Evolutionary conservation across 2,888 invertebrate genomes (phyloP).

Genomic region (Macrophya annulata): DNA sequence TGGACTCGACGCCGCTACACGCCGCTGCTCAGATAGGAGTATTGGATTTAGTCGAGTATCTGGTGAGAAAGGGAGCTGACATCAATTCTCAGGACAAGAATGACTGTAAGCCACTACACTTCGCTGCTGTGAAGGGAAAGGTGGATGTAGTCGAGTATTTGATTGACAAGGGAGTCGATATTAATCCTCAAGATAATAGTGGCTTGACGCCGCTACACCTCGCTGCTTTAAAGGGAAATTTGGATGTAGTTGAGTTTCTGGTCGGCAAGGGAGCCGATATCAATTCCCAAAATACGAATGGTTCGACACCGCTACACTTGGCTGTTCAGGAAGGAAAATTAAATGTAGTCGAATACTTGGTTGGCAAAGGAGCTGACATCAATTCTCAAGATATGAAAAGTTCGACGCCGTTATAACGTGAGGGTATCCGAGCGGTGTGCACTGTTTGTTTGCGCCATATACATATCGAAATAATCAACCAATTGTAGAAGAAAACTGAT

Average conservation of each 20-base stretch:
- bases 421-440: too few relatives aligned
- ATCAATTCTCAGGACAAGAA: too few relatives aligned
- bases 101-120: too few relatives aligned
- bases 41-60: too few relatives aligned
- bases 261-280: background rate
- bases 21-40: constrained; percentile 71
- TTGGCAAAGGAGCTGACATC: background rate
- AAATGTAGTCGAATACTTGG: background rate
- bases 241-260: constrained; percentile 80
- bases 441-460: too few relatives aligned
- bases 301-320: background rate
- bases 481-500: too few relatives aligned
- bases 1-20: constrained; percentile 80
- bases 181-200: background rate
- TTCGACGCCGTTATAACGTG: background rate
- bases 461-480: too few relatives aligned
- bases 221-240: constrained; percentile 79
- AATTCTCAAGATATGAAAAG: background rate
- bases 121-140: too few relatives aligned
- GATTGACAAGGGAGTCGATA: too few relatives aligned
- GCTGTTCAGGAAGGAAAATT: background rate
- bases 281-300: background rate
- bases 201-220: background rate
- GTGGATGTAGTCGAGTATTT: too few relatives aligned
- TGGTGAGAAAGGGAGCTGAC: too few relatives aligned